A percentile compares a stretch with the other conserved stretches of the same genome.
Conservation (phyloP, 2,888 invertebrate genomes). For the Pantelozetes paolii region DNA sequence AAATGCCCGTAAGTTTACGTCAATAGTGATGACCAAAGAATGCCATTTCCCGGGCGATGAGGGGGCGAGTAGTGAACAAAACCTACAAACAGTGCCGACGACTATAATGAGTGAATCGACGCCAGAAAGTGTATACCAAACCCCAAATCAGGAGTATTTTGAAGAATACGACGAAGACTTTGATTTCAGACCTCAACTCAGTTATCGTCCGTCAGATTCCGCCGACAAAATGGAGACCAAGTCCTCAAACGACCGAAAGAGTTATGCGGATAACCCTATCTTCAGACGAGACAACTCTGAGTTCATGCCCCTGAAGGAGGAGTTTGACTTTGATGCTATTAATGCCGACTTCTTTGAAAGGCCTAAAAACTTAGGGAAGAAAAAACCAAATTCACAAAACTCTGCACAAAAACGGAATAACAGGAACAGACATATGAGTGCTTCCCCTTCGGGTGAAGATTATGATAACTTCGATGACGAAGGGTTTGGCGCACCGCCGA, state of each 20-base stretch:
- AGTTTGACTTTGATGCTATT: constrained; percentile 2
- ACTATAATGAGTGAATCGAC: constrained; percentile 4
- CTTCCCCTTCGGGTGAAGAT: background rate
- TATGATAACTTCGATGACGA: constrained; percentile 1
- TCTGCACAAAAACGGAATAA: background rate
- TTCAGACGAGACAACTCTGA: background rate
- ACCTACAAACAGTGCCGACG: background rate
- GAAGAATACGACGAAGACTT: constrained; percentile 25
- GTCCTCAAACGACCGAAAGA: background rate
- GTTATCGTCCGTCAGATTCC: background rate
- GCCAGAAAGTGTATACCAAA: background rate
- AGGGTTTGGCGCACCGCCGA: background rate
- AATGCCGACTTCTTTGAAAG: background rate
- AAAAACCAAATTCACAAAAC: background rate
- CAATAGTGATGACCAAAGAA: constrained; percentile 45
- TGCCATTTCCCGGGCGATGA: constrained; percentile 45
- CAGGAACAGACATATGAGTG: background rate
- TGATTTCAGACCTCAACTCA: background rate
- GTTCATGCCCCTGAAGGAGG: background rate
- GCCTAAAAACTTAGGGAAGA: constrained; percentile 1
- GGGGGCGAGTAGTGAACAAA: constrained; percentile 17
- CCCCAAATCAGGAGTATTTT: background rate
- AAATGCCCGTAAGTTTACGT: constrained; percentile 40
- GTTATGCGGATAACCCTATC: constrained; percentile 8
- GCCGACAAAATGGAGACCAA: background rate